Percentiles rank a stretch among this genome's conserved stretches.
Conservation (phyloP, 2,888 invertebrate species). For the Gnatocerus cornutus region DNA sequence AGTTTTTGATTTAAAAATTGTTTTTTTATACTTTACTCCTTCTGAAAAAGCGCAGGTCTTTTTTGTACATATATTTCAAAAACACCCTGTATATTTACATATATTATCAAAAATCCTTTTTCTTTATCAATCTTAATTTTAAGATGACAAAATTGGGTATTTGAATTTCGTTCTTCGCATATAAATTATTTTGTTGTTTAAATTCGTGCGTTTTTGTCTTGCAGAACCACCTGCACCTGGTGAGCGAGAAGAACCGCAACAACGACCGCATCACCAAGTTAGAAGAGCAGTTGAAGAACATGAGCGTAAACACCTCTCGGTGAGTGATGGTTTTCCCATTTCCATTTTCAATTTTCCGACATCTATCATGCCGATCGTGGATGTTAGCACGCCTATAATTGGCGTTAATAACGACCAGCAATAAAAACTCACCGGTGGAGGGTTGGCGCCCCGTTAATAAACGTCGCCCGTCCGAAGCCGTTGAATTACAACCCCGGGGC, state of each 20-base stretch:
- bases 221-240: constrained; percentile 79
- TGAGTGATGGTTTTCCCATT: constrained; percentile 45
- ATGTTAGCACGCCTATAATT: constrained; percentile 46
- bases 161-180: no score
- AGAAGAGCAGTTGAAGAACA: constrained; percentile 78
- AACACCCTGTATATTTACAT: no score
- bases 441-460: constrained; percentile 46
- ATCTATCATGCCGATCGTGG: constrained; percentile 19
- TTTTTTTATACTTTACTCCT: no score
- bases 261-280: constrained; percentile 80
- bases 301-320: constrained; percentile 60
- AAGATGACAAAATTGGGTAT: no score
- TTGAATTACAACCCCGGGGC: constrained; percentile 46
- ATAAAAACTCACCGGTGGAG: constrained; percentile 45
- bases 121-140: no score
- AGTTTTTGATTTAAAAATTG: no score
- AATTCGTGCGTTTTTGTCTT: no score
- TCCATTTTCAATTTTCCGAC: constrained; percentile 3
- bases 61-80: no score
- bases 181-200: no score
- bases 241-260: constrained; percentile 78
- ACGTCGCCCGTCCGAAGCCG: constrained; percentile 41
- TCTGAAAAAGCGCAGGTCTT: no score
- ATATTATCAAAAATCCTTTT: no score
- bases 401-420: constrained; percentile 44